phyloP scores from a whole-genome alignment of 2,113 vertebrate species.

The Cheilinus undulatus region DNA sequence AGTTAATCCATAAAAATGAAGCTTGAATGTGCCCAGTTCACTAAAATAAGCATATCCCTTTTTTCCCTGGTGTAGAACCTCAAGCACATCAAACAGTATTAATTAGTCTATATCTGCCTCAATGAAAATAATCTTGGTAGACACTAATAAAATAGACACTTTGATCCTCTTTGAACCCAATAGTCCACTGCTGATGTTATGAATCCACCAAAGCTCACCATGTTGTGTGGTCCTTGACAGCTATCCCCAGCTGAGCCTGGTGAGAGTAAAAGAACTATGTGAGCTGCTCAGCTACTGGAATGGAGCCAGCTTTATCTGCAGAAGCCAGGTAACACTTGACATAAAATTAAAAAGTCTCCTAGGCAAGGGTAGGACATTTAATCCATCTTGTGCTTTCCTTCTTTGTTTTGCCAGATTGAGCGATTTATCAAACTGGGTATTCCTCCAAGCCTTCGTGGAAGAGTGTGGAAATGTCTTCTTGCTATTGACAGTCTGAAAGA shows the following conservation, averaged over 20 bases:
- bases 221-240: no score
- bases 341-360: not conserved
- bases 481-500: constrained; percentile 58
- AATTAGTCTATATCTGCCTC: no score
- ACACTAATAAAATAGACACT: no score
- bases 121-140: no score
- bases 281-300: constrained; percentile 85
- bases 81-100: no score
- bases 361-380: not conserved
- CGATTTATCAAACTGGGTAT: constrained; percentile 80
- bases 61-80: no score
- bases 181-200: no score
- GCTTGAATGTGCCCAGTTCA: no score
- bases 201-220: no score
- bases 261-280: constrained; percentile 80
- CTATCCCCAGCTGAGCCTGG: constrained; percentile 72
- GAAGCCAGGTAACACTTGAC: constrained; percentile 72
- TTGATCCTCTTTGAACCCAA: no score
- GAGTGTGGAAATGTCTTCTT: constrained; percentile 81
- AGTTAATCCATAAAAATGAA: no score
- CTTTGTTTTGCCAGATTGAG: constrained; percentile 73
- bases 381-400: not conserved
- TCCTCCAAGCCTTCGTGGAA: constrained; percentile 73
- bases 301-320: constrained; percentile 81
- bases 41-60: no score